Conservation (phyloP, 2,113 vertebrate species). For the Coregonus clupeaformis region DNA sequence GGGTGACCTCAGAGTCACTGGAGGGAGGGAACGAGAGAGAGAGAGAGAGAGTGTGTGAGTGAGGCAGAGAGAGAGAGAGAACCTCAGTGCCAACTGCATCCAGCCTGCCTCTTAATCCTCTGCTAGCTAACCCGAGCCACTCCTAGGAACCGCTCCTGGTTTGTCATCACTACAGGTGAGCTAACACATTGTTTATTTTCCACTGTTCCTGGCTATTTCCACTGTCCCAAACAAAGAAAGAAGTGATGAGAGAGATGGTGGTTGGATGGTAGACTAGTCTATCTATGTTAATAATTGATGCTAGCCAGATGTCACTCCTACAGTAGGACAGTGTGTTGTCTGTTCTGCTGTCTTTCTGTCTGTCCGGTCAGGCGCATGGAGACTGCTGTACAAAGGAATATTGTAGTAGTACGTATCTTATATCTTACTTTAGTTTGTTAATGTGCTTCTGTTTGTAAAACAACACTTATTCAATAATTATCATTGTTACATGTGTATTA, state of each 20-base stretch:
- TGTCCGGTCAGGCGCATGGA: background rate
- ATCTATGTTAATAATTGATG: conserved; percentile 16
- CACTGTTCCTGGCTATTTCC: background rate
- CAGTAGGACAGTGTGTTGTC: background rate
- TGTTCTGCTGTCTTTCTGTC: background rate
- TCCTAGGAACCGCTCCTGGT: background rate
- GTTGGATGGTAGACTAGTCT: background rate
- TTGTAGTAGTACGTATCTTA: background rate
- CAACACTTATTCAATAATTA: background rate
- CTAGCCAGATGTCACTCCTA: conserved; percentile 5
- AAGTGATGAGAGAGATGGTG: background rate
- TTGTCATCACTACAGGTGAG: background rate
- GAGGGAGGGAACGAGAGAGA: background rate
- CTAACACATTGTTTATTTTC: background rate
- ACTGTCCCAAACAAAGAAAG: background rate
- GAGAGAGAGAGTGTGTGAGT: background rate
- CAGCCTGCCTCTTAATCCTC: background rate
- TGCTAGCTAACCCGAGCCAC: background rate
- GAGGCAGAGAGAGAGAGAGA: background rate
- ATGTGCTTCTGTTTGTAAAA: background rate
- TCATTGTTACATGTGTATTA: background rate
- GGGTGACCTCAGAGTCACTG: conserved; percentile 28
- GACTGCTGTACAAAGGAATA: background rate
- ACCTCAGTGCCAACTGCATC: background rate
- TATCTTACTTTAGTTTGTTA: too few species aligned